A percentile compares a stretch with the other conserved stretches of the same genome.
Conservation (phyloP, 2,797 vertebrate species). For the Anniella stebbinsi region DNA sequence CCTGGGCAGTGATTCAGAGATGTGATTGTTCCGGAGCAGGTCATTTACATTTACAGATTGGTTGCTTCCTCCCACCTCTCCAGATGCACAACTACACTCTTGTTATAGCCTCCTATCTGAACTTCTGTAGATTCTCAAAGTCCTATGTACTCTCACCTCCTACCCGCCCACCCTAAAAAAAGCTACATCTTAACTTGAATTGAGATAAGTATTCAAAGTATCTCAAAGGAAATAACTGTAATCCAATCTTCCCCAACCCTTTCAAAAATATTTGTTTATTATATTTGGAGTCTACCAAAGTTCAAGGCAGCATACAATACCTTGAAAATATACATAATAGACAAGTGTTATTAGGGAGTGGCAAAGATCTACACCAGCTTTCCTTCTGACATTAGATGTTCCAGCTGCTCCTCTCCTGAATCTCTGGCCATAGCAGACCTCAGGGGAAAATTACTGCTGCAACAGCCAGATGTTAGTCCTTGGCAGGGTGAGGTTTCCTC, state of each 20-base stretch:
- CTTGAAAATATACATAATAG: background rate
- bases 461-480: background rate
- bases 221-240: background rate
- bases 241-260: background rate
- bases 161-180: background rate
- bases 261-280: background rate
- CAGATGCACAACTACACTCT: constrained; percentile 66
- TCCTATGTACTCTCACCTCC: background rate
- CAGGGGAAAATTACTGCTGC: background rate
- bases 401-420: background rate
- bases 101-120: constrained; percentile 60
- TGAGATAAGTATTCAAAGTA: background rate
- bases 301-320: background rate
- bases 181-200: background rate
- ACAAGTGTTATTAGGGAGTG: background rate
- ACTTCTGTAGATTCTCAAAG: constrained; percentile 21
- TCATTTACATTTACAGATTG: constrained; percentile 70
- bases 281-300: too few species aligned
- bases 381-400: background rate
- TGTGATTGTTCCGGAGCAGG: constrained; percentile 71
- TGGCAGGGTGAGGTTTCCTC: background rate
- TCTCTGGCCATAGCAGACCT: background rate
- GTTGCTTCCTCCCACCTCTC: constrained; percentile 46
- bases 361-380: background rate
- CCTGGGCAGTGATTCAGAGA: constrained; percentile 76